phyloP scores from a whole-genome alignment of 2,888 invertebrate species.

The Strigamia transsilvanica region DNA sequence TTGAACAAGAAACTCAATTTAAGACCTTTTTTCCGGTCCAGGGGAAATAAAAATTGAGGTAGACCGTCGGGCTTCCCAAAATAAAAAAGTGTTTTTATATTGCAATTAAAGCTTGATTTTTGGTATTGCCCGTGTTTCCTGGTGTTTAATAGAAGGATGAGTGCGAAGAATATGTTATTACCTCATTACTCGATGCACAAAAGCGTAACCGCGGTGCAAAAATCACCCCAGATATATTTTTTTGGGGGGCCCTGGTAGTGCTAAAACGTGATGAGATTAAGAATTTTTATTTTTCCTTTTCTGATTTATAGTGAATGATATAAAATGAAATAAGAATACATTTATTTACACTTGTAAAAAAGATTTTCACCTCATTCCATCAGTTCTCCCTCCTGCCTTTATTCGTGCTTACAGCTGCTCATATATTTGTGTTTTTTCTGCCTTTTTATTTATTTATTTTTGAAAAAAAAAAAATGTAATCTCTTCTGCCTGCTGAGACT shows the following conservation, averaged over 20 bases:
- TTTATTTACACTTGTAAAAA: neutral
- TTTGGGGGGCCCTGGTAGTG: neutral
- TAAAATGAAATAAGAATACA: neutral
- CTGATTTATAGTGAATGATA: neutral
- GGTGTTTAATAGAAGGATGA: no score
- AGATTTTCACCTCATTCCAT: slow-evolving; percentile 2
- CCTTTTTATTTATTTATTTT: neutral
- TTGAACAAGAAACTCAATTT: slow-evolving; percentile 2
- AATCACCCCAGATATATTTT: neutral
- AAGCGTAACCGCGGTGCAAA: neutral
- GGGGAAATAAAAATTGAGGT: no score
- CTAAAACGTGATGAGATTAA: neutral
- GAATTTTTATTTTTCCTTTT: neutral
- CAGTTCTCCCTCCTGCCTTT: neutral
- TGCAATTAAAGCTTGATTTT: no score
- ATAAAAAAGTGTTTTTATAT: no score
- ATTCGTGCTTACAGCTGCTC: neutral
- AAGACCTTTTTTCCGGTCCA: neutral
- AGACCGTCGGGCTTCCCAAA: no score
- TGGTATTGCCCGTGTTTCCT: no score
- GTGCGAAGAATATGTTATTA: neutral
- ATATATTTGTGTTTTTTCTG: neutral
- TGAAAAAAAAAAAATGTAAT: neutral
- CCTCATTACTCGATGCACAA: neutral
- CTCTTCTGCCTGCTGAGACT: neutral